Percentiles rank a stretch among this genome's conserved stretches.
These are phyloP conservation scores for Sylvia borin DNA, from an alignment of 2,797 vertebrate genomes.

Conservation along the genomic window DNA sequence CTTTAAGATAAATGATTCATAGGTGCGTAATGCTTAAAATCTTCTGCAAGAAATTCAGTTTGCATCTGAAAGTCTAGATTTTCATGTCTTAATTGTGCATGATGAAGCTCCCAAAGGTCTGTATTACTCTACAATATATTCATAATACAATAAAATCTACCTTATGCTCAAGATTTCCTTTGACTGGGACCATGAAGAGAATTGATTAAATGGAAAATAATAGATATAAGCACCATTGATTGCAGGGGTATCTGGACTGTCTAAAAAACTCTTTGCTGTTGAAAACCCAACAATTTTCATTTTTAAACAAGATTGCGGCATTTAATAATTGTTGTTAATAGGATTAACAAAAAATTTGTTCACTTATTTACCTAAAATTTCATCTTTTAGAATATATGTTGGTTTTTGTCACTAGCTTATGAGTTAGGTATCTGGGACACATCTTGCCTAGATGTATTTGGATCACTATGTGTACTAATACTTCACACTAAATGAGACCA, in stretches of 20 bases:
- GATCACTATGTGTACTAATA: neutral
- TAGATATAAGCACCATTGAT: neutral
- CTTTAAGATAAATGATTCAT: neutral
- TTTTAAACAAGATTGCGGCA: neutral
- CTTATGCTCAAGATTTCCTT: neutral
- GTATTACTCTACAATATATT: neutral
- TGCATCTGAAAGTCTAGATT: neutral
- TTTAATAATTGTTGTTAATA: neutral
- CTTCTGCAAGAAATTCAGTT: neutral
- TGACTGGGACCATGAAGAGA: neutral
- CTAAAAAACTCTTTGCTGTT: neutral
- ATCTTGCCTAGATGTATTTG: neutral
- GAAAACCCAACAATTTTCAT: fast-evolving
- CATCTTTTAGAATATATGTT: neutral
- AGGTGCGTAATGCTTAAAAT: neutral
- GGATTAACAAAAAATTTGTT: neutral
- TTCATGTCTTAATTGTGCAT: neutral
- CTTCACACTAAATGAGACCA: neutral
- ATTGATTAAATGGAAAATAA: neutral
- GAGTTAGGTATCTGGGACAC: neutral
- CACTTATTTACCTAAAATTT: neutral
- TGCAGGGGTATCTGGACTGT: neutral
- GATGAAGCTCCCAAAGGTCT: neutral
- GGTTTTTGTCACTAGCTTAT: neutral
- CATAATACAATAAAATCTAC: neutral